Evolutionary conservation across 23 tunicate genomes (phyloP), one percentile per base, ranked within the genome.

Genomic region (Halocynthia aurantium): DNA sequence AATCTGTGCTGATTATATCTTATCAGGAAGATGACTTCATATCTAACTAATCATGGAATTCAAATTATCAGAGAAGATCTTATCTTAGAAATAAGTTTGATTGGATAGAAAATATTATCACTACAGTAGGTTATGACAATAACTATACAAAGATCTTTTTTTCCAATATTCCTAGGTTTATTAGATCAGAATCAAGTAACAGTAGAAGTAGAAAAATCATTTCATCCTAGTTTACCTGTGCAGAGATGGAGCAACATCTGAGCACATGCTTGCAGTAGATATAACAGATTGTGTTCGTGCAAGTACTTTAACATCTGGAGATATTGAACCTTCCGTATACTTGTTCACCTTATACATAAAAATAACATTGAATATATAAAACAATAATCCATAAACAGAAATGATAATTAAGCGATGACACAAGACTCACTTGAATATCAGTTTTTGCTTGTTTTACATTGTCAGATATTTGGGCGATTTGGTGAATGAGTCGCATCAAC

Each of bases 321-420:
- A 89, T 10, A 76, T 61, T 15, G 96, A 87, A 0, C 96, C 88
- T 17, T 53, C 96, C 6, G 96, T 89, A 79, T 89, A 89, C 62
- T 84, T 89, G 75, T 80, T 89, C 51, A 89, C 96, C 96, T 89
- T 73, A 21, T 72, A 70, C 31, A 67, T 10, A 8, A 6, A 49
- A 50, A n/a, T n/a, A 31, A 20, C 21, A 17, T 17, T n/a, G 21
- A n/a, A 68, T 18, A 13, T 20, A 68, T 68, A 20, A 22, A 1
- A 12, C n/a, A n/a, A 13, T 17, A 5, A 17, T 13, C 21, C 49
- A 68, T 20, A 22, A 22, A 68, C 40, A 22, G 31, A 2, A 12
- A 68, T 2, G 5, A 68, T 18, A 5, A 15, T 1, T 1, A 20
- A 17, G 72, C 2, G 2, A 20, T 21, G 12, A 21, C 20, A 58